Conservation (phyloP, 1,140 invertebrate genomes). For the Subanguina moxae region DNA sequence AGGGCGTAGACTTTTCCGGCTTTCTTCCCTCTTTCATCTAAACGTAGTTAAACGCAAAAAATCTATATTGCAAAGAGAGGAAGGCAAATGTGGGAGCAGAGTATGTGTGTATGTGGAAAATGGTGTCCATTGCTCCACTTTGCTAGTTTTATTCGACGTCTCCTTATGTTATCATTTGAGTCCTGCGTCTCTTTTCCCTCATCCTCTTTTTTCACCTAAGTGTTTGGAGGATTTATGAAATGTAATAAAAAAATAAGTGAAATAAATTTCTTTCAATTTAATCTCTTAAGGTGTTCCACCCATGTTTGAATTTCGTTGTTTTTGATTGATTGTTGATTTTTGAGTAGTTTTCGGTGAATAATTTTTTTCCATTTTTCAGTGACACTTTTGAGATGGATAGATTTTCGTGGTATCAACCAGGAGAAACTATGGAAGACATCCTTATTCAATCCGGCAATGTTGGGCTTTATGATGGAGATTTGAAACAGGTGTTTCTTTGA, state of each 20-base stretch:
- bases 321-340: neutral
- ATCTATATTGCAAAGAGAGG: neutral
- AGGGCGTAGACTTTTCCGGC: neutral
- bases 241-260: no score
- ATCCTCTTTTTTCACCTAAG: no score
- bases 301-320: neutral
- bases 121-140: no score
- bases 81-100: no score
- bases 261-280: neutral
- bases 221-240: no score
- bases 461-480: constrained; percentile 57
- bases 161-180: no score
- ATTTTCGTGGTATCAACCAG: constrained; percentile 53
- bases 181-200: no score
- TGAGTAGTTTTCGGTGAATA: neutral
- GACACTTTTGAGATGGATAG: constrained; percentile 46
- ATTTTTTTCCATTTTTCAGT: neutral
- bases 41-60: neutral
- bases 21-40: neutral
- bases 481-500: constrained; percentile 52
- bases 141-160: no score
- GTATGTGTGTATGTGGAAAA: no score
- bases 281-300: neutral
- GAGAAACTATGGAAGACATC: constrained; percentile 58
- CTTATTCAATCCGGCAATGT: constrained; percentile 55